Percentiles rank a stretch among this genome's conserved stretches.
phyloP scores from a whole-genome alignment of 2,113 vertebrate species.

The Cinclus cinclus region DNA sequence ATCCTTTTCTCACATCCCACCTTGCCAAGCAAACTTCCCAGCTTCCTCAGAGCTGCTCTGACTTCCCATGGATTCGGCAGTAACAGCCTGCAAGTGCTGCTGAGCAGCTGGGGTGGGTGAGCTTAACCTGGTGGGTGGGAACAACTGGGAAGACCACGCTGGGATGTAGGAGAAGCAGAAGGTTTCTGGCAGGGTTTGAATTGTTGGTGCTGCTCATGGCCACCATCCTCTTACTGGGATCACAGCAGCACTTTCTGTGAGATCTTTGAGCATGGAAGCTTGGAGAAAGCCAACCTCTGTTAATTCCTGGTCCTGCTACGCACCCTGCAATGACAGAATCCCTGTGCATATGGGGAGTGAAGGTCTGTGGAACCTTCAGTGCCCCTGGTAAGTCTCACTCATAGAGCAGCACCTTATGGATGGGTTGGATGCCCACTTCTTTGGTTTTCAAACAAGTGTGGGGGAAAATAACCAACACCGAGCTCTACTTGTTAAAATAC shows the following conservation, averaged over 20 bases:
- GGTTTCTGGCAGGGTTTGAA: background rate
- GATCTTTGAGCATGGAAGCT: background rate
- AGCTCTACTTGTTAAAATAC: background rate
- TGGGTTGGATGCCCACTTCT: background rate
- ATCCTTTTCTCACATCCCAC: background rate
- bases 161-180: background rate
- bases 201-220: background rate
- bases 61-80: background rate
- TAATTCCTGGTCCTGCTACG: background rate
- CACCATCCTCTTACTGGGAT: background rate
- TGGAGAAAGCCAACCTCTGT: background rate
- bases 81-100: background rate
- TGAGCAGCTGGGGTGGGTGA: background rate
- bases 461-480: background rate
- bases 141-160: accelerated
- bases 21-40: background rate
- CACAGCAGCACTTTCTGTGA: background rate
- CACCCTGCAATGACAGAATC: background rate
- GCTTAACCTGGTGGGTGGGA: background rate
- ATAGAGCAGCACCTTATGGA: background rate
- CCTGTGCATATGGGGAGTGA: accelerated
- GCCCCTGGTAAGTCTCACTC: background rate
- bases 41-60: background rate
- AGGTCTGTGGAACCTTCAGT: background rate
- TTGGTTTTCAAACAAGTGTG: background rate